Percentiles rank a stretch among this genome's conserved stretches.
Evolutionary conservation across 2,797 vertebrate genomes (phyloP).

Genomic region (Mergus octosetaceus): DNA sequence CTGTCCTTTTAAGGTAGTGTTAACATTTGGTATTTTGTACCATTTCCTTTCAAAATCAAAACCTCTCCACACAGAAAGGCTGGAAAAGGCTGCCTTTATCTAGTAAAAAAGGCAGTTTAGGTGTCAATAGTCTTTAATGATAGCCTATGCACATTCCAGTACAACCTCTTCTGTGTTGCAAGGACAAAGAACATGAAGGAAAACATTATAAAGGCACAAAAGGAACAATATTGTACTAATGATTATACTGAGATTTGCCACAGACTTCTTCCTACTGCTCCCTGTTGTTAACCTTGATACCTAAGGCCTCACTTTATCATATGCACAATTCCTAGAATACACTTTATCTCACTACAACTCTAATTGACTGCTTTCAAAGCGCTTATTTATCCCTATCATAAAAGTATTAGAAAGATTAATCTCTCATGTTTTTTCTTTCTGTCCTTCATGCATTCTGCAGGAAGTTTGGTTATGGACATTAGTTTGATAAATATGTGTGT

Average conservation of each 20-base stretch:
- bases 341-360: not conserved
- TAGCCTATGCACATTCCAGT: not conserved
- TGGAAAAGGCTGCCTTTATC: not conserved
- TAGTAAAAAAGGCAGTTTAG: not conserved
- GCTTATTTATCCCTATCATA: not conserved
- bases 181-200: not conserved
- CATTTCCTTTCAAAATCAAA: not conserved
- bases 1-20: not conserved
- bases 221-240: not conserved
- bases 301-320: not conserved
- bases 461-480: not conserved
- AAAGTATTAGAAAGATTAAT: not conserved
- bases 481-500: not conserved
- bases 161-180: not conserved
- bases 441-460: not conserved
- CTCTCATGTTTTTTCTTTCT: not conserved
- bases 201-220: not conserved
- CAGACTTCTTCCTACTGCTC: not conserved
- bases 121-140: not conserved
- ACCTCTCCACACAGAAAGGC: not conserved
- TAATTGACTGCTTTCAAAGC: not conserved
- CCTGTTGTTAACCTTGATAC: not conserved
- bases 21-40: not conserved
- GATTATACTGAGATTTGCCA: not conserved
- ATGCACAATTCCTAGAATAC: not conserved